Evolutionary conservation across 2,113 vertebrate genomes (phyloP), one percentile per base, ranked within the genome.

Genomic region (Malurus elegans): DNA sequence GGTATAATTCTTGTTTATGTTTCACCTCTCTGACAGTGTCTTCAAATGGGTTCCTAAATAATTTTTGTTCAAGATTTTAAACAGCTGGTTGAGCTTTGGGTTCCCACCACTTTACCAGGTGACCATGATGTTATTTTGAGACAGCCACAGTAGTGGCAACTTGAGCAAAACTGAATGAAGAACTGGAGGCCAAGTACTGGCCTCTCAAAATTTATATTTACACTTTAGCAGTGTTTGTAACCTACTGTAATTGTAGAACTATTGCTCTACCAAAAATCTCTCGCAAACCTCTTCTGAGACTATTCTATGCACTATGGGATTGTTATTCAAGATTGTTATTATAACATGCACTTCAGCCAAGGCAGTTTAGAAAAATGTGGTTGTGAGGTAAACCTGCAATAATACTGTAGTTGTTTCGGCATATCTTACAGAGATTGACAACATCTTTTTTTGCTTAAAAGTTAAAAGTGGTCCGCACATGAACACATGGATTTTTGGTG

Each of bases 121-220:
- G 54, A 82, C 40, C 5, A 0, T 34, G 32, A 23, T 67, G 23
- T 61, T 76, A 38, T 56, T 91, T 71, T 45, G 60, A 70, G 47
- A 36, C n/a, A 75, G 24, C 17, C 19, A 19, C 17, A 10, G 24
- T 44, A 79, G 62, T 24, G 20, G 31, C 26, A 79, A 26, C 31
- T 72, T 3, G 2, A 38, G 24, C 1, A 7, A 82, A 90, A 57
- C 40, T 26, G 9, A 69, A 29, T 0, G 0, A 66, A 73, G 62
- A 18, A 47, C 60, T 57, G 26, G 12, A 86, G 75, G 10, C 7
- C 40, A 36, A 3, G 20, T 74, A 31, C 15, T 21, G 20, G 8
- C n/a, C 20, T 72, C 23, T 86, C 36, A 45, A 53, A 76, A 50
- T 26, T 64, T 15, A 1, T 88, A 32, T 66, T 90, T 93, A 20